phyloP scores from a whole-genome alignment of 1,140 invertebrate species.

The Galleria mellonella region DNA sequence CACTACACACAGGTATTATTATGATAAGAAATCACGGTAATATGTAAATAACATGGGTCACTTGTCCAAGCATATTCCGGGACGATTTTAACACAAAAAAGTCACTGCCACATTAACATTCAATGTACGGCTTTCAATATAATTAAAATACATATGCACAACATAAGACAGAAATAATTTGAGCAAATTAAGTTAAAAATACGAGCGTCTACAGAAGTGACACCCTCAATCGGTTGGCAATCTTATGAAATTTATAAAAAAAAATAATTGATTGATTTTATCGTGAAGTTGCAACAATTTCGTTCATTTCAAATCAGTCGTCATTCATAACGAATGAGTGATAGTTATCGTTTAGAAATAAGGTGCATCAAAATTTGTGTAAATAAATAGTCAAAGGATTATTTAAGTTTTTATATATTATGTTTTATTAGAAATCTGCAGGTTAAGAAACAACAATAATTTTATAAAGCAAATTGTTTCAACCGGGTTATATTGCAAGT shows the following conservation, averaged over 20 bases:
- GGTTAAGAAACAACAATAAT: too few species aligned
- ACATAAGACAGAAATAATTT: constrained; percentile 12
- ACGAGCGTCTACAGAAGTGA: constrained; percentile 11
- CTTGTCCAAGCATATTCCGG: not conserved
- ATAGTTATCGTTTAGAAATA: too few species aligned
- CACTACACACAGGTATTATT: constrained; percentile 19
- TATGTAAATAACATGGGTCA: constrained; percentile 16
- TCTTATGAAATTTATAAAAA: too few species aligned
- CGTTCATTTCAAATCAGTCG: too few species aligned
- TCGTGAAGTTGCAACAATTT: constrained; percentile 4
- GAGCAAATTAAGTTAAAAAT: constrained; percentile 12
- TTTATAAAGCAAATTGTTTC: too few species aligned
- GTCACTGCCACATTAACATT: constrained; percentile 19
- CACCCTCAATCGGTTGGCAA: constrained; percentile 17
- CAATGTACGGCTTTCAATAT: constrained; percentile 10
- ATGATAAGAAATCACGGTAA: constrained; percentile 34
- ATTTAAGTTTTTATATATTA: too few species aligned
- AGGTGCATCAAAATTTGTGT: too few species aligned
- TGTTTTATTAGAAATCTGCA: too few species aligned
- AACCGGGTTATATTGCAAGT: too few species aligned
- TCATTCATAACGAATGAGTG: too few species aligned
- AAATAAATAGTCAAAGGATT: too few species aligned
- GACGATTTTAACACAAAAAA: constrained; percentile 18
- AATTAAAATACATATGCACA: constrained; percentile 17
- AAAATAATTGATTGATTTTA: too few species aligned